A percentile compares a stretch with the other conserved stretches of the same genome.
phyloP scores from a whole-genome alignment of 2,888 invertebrate genomes.

The Tuta absoluta region DNA sequence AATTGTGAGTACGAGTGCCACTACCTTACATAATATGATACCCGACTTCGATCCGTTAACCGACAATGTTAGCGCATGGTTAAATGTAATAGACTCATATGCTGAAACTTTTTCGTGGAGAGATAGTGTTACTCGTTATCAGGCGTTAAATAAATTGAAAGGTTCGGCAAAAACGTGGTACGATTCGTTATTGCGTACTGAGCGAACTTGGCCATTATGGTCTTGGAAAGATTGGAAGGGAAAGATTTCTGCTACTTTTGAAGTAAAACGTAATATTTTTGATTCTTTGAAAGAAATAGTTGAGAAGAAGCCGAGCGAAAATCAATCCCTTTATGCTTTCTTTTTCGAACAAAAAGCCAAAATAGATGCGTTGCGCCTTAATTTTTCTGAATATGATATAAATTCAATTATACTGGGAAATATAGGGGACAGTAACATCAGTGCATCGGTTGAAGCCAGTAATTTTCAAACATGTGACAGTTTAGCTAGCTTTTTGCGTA shows the following conservation, averaged over 20 bases:
- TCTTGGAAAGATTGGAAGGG: slow-evolving; percentile 32
- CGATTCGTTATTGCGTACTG: slow-evolving; percentile 29
- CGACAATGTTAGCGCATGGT: slow-evolving; percentile 37
- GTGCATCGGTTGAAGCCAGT: slow-evolving; percentile 35
- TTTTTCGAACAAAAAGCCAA: slow-evolving; percentile 37
- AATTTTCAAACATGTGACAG: slow-evolving; percentile 32
- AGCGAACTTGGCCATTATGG: slow-evolving; percentile 31
- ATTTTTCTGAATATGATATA: slow-evolving; percentile 34
- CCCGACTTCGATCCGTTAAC: slow-evolving; percentile 38
- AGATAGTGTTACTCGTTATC: slow-evolving; percentile 27
- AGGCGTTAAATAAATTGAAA: slow-evolving; percentile 33
- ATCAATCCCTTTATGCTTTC: slow-evolving; percentile 38
- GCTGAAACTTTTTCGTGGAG: slow-evolving; percentile 34
- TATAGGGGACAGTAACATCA: slow-evolving; percentile 33
- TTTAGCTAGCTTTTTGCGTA: slow-evolving; percentile 27
- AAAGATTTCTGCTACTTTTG: slow-evolving; percentile 30
- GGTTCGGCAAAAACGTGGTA: slow-evolving; percentile 36
- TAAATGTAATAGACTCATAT: slow-evolving; percentile 35
- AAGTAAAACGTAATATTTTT: slow-evolving; percentile 24
- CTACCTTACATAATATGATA: slow-evolving; percentile 29
- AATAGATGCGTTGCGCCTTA: slow-evolving; percentile 32
- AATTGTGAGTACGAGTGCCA: slow-evolving; percentile 13
- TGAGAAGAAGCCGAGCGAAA: slow-evolving; percentile 30
- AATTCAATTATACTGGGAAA: slow-evolving; percentile 37
- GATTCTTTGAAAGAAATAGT: slow-evolving; percentile 24